Percentiles rank a stretch among this genome's conserved stretches.
These are phyloP conservation scores for human DNA, from an alignment of 2,113 vertebrate species.

Conservation along the genomic window GRCh38 chr3:100580001-100580500, in stretches of 20 bases:
- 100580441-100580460: not conserved
- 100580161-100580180: not conserved
- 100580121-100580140: not conserved
- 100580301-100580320: not conserved
- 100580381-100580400: not conserved
- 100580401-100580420: not conserved
- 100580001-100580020: not conserved
- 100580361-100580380: not conserved
- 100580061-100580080: not conserved
- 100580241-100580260: not conserved
- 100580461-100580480: not conserved
- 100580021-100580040: not conserved
- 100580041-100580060: not conserved
- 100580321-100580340: not conserved
- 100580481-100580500: not conserved
- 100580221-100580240: not conserved
- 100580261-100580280: not conserved
- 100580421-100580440: not conserved
- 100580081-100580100: not conserved
- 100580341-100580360: not conserved
- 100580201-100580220: not conserved
- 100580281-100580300: too few relatives aligned
- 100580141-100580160: not conserved
- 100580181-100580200: not conserved
- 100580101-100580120: not conserved